Percentiles rank a stretch among this genome's conserved stretches.
phyloP scores from a whole-genome alignment of 1,140 invertebrate species.

The Bicyclus anynana region DNA sequence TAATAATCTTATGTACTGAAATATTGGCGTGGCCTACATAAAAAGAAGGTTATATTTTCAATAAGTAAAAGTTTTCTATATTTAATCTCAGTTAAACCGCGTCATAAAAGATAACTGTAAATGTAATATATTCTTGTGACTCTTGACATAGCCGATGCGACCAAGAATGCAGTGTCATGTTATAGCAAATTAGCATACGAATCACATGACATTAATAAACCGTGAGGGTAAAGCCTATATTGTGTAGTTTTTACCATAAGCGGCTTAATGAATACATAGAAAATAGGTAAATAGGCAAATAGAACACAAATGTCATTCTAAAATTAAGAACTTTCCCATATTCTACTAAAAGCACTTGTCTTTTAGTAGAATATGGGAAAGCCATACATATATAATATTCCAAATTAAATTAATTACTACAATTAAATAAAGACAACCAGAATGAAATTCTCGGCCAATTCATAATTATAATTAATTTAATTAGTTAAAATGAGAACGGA shows the following conservation, averaged over 20 bases:
- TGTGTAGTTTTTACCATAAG: constrained; percentile 5
- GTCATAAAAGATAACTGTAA: constrained; percentile 1
- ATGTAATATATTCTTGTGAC: constrained; percentile 6
- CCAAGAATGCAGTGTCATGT: constrained; percentile 3
- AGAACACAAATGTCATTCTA: not conserved
- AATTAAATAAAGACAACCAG: not conserved
- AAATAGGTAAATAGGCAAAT: not conserved
- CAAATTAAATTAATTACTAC: not conserved
- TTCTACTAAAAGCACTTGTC: not conserved
- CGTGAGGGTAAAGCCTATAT: constrained; percentile 2
- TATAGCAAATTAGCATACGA: constrained; percentile 11
- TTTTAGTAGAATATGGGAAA: no score
- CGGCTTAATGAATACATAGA: not conserved
- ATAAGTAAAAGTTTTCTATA: not conserved
- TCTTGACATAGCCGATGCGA: not conserved
- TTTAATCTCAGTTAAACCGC: not conserved
- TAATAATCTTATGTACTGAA: no score
- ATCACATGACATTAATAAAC: constrained; percentile 6
- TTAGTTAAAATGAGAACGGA: no score
- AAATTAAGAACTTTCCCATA: constrained; percentile 4
- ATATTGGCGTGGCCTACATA: not conserved
- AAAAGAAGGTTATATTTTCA: not conserved
- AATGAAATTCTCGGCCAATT: not conserved
- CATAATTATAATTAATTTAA: not conserved
- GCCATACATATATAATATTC: not conserved